phyloP scores from a whole-genome alignment of 2,113 vertebrate genomes.

The Hoplias malabaricus region DNA sequence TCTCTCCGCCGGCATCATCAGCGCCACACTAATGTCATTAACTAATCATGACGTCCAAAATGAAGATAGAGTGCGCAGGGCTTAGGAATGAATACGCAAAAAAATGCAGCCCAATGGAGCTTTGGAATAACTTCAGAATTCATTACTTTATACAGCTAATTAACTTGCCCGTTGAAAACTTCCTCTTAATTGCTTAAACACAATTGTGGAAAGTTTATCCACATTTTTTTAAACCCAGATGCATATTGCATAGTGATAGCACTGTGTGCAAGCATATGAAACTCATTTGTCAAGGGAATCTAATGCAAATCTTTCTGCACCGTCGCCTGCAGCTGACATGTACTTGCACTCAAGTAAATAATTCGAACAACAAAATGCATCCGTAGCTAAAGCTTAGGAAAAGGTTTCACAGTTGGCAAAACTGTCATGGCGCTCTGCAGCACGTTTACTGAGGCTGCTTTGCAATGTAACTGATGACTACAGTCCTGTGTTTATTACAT shows the following conservation, averaged over 20 bases:
- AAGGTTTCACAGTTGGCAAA: not conserved
- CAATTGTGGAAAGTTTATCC: not conserved
- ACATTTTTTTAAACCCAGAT: not conserved
- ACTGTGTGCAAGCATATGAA: not conserved
- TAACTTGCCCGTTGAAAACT: not conserved
- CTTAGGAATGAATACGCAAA: not conserved
- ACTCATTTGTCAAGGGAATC: not conserved
- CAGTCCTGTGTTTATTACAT: not conserved
- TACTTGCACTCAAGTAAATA: not conserved
- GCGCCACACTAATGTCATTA: constrained; percentile 9
- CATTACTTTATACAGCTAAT: not conserved
- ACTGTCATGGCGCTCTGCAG: not conserved
- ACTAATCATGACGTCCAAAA: constrained; percentile 10
- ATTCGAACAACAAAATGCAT: not conserved
- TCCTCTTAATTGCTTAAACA: not conserved
- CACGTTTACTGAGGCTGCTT: not conserved
- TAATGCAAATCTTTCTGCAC: not conserved
- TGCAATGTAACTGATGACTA: not conserved
- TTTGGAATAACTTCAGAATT: not conserved
- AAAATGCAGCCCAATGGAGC: not conserved
- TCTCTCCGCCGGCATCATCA: constrained; percentile 9
- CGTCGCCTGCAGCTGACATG: not conserved
- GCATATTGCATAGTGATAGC: not conserved
- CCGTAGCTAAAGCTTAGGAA: not conserved
- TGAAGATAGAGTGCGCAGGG: constrained; percentile 4